Percentiles rank a stretch among this genome's conserved stretches.
Conservation (phyloP, 2,113 vertebrate species). For the Podarcis muralis region DNA sequence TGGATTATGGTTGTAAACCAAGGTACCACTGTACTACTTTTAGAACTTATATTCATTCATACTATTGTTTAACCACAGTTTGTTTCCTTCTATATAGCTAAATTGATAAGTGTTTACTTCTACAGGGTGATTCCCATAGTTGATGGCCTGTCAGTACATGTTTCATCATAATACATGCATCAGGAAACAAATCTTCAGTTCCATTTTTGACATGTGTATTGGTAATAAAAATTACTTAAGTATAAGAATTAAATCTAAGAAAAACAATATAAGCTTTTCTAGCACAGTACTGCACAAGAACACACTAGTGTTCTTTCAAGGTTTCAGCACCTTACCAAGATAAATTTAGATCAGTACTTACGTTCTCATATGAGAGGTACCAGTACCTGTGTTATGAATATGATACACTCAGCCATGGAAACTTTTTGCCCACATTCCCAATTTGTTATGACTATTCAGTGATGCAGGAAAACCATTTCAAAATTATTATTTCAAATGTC, state of each 20-base stretch:
- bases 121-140: too few relatives aligned
- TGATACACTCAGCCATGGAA: not conserved
- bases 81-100: not conserved
- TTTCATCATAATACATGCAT: not conserved
- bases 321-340: not conserved
- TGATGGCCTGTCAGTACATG: not conserved
- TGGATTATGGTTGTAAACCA: too few relatives aligned
- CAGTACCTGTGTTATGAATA: not conserved
- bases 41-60: not conserved
- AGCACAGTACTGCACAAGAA: not conserved
- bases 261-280: not conserved
- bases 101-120: not conserved
- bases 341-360: not conserved
- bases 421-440: not conserved
- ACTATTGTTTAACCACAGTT: not conserved
- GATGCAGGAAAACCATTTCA: too few relatives aligned
- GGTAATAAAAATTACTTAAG: not conserved
- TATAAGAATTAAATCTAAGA: not conserved
- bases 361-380: too few relatives aligned
- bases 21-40: not conserved
- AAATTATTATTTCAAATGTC: not conserved
- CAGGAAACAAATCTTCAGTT: not conserved
- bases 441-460: not conserved
- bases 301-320: not conserved
- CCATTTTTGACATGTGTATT: not conserved